Percentiles rank a stretch among this genome's conserved stretches.
These are phyloP conservation scores for Malacoraja senta DNA, from an alignment of 2,797 vertebrate species.

Conservation along the genomic window DNA sequence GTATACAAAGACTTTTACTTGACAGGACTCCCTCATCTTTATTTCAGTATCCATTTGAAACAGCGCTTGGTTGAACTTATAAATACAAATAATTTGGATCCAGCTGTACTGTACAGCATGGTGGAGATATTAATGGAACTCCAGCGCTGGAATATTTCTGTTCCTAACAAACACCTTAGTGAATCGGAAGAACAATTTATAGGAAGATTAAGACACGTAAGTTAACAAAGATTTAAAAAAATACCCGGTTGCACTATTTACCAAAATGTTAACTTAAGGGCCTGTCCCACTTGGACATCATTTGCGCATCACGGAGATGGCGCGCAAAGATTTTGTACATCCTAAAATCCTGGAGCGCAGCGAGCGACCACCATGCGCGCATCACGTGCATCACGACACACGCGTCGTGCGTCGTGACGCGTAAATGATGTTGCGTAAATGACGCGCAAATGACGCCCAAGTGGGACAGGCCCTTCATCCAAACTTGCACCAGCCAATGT, in stretches of 20 bases:
- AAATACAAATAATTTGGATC: slow-evolving; percentile 54
- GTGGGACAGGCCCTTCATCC: too few relatives aligned
- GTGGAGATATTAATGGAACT: slow-evolving; percentile 55
- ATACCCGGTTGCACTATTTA: not conserved
- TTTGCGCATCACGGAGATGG: too few relatives aligned
- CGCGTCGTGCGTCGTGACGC: too few relatives aligned
- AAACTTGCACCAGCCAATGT: not conserved
- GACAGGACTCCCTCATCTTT: not conserved
- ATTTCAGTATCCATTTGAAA: slow-evolving; percentile 57
- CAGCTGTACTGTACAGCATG: slow-evolving; percentile 50
- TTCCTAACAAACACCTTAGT: slow-evolving; percentile 45
- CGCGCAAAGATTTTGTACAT: too few relatives aligned
- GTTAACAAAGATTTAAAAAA: not conserved
- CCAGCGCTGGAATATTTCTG: slow-evolving; percentile 50
- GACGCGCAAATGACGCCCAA: too few relatives aligned
- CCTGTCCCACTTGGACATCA: too few relatives aligned
- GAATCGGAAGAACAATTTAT: slow-evolving; percentile 47
- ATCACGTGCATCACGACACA: too few relatives aligned
- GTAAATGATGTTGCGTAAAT: too few relatives aligned
- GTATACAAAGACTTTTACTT: not conserved
- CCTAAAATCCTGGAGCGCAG: too few relatives aligned
- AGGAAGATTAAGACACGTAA: slow-evolving; percentile 17
- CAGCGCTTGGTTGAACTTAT: slow-evolving; percentile 61
- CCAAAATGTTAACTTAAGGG: not conserved
- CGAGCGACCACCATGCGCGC: too few relatives aligned